Conservation (phyloP, 2,888 invertebrate genomes). For the Tachina grossa region DNA sequence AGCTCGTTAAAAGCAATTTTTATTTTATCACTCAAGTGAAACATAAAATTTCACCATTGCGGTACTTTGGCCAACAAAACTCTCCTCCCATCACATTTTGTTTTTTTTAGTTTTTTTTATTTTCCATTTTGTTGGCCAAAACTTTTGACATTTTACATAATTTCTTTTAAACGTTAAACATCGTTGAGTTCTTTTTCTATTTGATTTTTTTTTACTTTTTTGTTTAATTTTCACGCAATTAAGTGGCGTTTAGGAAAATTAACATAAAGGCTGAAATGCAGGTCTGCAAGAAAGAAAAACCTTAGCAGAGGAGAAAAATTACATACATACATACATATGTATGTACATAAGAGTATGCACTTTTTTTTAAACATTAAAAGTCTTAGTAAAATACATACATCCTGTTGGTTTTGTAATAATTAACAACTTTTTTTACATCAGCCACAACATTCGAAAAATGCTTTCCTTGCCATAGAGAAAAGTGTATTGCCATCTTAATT, state of each 20-base stretch:
- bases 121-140: slow-evolving; percentile 28
- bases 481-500: background rate
- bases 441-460: background rate
- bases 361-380: slow-evolving; percentile 55
- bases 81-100: background rate
- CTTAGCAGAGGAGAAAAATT: background rate
- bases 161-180: slow-evolving; percentile 59
- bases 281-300: background rate
- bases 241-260: slow-evolving; percentile 66
- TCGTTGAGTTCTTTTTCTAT: slow-evolving; percentile 24
- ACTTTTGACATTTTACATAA: slow-evolving; percentile 63
- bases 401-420: slow-evolving; percentile 57
- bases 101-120: background rate
- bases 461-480: background rate
- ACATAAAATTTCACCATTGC: slow-evolving; percentile 47
- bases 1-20: slow-evolving; percentile 40
- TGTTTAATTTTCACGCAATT: slow-evolving; percentile 59
- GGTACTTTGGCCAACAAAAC: slow-evolving; percentile 34
- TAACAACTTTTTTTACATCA: slow-evolving; percentile 47
- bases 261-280: slow-evolving; percentile 34
- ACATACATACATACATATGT: too few species aligned
- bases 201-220: background rate
- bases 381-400: slow-evolving; percentile 48
- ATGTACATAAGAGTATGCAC: too few species aligned
- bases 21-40: slow-evolving; percentile 58